phyloP scores from a whole-genome alignment of 2,113 vertebrate genomes.

The Anhinga rufa region DNA sequence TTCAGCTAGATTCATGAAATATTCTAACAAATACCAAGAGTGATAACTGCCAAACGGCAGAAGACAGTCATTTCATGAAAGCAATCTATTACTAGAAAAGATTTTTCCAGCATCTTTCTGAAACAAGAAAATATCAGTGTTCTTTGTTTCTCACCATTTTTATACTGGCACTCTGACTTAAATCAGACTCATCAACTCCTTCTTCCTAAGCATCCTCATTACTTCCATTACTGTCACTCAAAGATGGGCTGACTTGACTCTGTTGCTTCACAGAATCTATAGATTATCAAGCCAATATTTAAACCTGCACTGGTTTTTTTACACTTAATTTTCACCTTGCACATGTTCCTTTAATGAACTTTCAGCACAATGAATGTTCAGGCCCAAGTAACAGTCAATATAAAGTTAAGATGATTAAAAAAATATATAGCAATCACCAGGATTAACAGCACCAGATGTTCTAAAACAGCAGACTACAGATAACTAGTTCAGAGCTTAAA shows the following conservation, averaged over 20 bases:
- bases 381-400: neutral
- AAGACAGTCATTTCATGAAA: neutral
- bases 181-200: neutral
- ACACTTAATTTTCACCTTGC: neutral
- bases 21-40: neutral
- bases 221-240: neutral
- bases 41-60: neutral
- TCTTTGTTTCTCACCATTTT: neutral
- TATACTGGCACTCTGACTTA: neutral
- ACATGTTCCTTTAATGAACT: neutral
- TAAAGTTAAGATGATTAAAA: slow-evolving; percentile 34
- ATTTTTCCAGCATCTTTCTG: neutral
- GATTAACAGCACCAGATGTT: slow-evolving; percentile 51
- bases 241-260: neutral
- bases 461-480: neutral
- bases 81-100: neutral
- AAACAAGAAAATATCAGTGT: neutral
- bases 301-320: neutral
- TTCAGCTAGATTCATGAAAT: neutral
- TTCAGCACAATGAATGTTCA: neutral
- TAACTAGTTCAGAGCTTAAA: slow-evolving; percentile 51
- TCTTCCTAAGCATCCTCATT: neutral
- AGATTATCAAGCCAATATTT: neutral
- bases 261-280: neutral
- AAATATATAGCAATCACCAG: slow-evolving; percentile 28